These are phyloP conservation scores for Andricus quercusramuli DNA, from an alignment of 2,888 invertebrate species.

Conservation along the genomic window DNA sequence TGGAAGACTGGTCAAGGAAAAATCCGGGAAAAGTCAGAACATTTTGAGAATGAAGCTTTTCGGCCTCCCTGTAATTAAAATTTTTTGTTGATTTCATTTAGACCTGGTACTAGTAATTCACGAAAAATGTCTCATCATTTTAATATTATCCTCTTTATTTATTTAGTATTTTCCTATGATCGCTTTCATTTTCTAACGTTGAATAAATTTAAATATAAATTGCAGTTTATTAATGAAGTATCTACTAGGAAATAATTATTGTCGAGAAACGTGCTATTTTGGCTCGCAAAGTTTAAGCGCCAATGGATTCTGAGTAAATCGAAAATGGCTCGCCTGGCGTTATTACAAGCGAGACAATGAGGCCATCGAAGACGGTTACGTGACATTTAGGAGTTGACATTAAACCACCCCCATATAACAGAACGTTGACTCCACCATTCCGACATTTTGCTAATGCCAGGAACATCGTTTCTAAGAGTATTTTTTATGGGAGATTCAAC, in stretches of 20 bases:
- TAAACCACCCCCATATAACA: slow-evolving; percentile 63
- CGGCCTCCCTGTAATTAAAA: too few species aligned
- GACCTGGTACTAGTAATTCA: too few species aligned
- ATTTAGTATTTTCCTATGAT: too few species aligned
- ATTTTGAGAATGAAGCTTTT: too few species aligned
- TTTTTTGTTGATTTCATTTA: too few species aligned
- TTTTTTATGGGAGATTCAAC: slow-evolving; percentile 70
- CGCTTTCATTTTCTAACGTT: too few species aligned
- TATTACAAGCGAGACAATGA: slow-evolving; percentile 58
- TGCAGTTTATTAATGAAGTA: neutral
- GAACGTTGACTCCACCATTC: slow-evolving; percentile 58
- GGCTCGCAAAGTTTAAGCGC: slow-evolving; percentile 8
- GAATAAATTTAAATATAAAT: neutral
- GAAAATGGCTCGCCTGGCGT: slow-evolving; percentile 25
- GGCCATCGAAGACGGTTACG: slow-evolving; percentile 65
- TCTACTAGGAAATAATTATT: slow-evolving; percentile 20
- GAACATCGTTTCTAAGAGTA: slow-evolving; percentile 66
- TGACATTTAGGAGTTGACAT: slow-evolving; percentile 76
- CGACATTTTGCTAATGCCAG: slow-evolving; percentile 75
- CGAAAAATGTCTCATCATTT: too few species aligned
- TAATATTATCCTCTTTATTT: too few species aligned
- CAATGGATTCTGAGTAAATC: slow-evolving; percentile 34
- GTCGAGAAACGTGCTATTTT: slow-evolving; percentile 9
- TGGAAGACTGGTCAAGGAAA: too few species aligned
- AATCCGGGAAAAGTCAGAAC: too few species aligned